Evolutionary conservation across 2,113 vertebrate genomes (phyloP), one percentile per base, ranked within the genome.

Genomic region (Pycnonotus jocosus): DNA sequence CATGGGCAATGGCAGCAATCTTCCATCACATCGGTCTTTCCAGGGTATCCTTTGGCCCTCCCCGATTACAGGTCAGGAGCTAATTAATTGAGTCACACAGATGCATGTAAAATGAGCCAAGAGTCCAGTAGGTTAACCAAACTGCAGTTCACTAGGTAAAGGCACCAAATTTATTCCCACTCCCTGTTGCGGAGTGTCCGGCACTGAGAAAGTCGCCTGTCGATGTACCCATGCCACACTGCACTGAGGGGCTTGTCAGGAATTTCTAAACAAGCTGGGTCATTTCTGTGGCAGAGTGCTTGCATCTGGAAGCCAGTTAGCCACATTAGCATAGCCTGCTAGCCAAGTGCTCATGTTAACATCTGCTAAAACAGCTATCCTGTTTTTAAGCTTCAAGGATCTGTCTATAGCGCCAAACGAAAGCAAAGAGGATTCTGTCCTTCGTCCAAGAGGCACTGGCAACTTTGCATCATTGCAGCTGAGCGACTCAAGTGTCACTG

Each of bases 341-440:
- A 85, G 66, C 79, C 88, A 96, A 93, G 57, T 50, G 54, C 35
- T 95, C 74, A 6, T 65, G 85, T 90, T 91, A 93, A 33, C 54
- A 33, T 77, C 22, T 70, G 62, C 62, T 95, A 33, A 76, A 91
- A 57, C 10, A 85, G 50, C 48, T 61, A 72, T 50, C 81, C 58
- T 56, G 8, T 53, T 85, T 85, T 85, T 72, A 62, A 89, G 58
- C 64, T 76, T 85, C 47, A 86, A 81, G 66, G 71, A 90, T 35
- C 37, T 72, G 31, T 53, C 79, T 69, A 30, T 69, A 50, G 18
- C 23, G 19, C 62, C 92, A 93, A 84, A 56, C 20, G 42, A 80
- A 92, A 88, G 80, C 25, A 83, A 80, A 90, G 66, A 92, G 45
- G 76, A 53, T 94, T 69, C 62, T 90, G 70, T 81, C 66, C 23